Evolutionary conservation across 2,888 invertebrate species (phyloP), one percentile per base, ranked within the genome.

Genomic region (Drosophila greeni): DNA sequence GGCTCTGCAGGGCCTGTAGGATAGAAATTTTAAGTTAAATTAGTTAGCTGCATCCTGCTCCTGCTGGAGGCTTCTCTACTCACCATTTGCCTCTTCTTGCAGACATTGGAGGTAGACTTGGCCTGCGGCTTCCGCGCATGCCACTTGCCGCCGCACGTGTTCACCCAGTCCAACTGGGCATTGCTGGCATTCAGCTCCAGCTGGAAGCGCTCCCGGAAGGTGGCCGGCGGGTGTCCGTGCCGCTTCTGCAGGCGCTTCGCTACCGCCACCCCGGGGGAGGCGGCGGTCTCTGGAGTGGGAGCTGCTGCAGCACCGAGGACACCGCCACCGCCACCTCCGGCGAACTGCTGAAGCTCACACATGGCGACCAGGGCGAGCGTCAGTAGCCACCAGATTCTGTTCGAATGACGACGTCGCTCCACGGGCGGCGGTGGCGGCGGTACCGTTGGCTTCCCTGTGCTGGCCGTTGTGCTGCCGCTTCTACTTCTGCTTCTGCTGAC

Each of bases 391-490:
- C 37, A 48, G 69, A 49, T 58, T 54, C 55, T 53, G 52, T 65
- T 33, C 45, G 43, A 39, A 18, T 36, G 61, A 62, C 66, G 60
- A 66, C 55, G 39, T 45, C 71, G 59, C 64, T 61, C 52, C 64
- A 34, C 62, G 68, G 29, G 40, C 68, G 55, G 48, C 49, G 42
- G 54, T 57, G 24, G 66, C 56, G 68, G 49, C 56, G 68, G 49
- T 70, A 56, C 36, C 66, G 53, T 26, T 43, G 55, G 49, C 55
- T 53, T 56, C 64, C 58, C 64, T 68, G 72, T 62, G 69, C 71
- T 76, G 71, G 86, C 87, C 87, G 87, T 87, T 76, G 84, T 86
- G 78, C n/a, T 69, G 49, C 31, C 68, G 61, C 52, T 39, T 45
- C 24, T 40, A 45, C 24, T 75, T 43, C 56, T 61, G 56, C 39